These are phyloP conservation scores for Poeciliopsis infans DNA, from an alignment of 2,797 vertebrate species.

Conservation along the genomic window DNA sequence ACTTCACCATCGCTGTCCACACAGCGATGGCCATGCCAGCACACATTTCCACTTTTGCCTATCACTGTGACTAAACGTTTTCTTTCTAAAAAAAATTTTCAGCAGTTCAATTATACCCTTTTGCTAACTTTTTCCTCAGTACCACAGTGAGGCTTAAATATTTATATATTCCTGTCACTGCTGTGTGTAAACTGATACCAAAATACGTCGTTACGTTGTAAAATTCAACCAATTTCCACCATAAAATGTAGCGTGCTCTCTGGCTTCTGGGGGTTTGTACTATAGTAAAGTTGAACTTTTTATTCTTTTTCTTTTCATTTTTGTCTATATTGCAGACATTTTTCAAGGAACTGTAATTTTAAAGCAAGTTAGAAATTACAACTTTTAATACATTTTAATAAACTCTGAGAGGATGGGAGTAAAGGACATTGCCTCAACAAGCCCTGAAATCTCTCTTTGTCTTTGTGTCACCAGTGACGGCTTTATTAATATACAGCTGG, in stretches of 20 bases:
- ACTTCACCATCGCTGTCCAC: constrained; percentile 1
- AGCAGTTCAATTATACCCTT: not conserved
- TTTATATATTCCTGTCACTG: not conserved
- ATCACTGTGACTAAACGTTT: not conserved
- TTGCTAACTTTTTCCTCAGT: not conserved
- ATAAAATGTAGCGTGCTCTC: not conserved
- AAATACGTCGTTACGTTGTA: not conserved
- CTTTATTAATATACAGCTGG: constrained; percentile 21
- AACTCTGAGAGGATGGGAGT: constrained; percentile 28
- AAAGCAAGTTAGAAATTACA: constrained; percentile 35
- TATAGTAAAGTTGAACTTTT: not conserved
- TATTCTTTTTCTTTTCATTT: not conserved
- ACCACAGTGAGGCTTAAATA: not conserved
- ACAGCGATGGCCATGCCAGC: not conserved
- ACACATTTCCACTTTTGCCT: not conserved
- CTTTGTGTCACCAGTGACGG: constrained; percentile 6
- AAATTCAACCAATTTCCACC: not conserved
- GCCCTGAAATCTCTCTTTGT: constrained; percentile 30
- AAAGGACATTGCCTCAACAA: constrained; percentile 44
- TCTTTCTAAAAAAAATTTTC: not conserved
- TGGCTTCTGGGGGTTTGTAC: not conserved
- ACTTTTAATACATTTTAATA: constrained; percentile 50
- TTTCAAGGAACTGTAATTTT: constrained; percentile 22
- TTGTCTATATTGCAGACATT: constrained; percentile 19
- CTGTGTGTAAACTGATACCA: not conserved